These are phyloP conservation scores for Pseudeuparius sepicola DNA, from an alignment of 2,888 invertebrate genomes.

Conservation along the genomic window DNA sequence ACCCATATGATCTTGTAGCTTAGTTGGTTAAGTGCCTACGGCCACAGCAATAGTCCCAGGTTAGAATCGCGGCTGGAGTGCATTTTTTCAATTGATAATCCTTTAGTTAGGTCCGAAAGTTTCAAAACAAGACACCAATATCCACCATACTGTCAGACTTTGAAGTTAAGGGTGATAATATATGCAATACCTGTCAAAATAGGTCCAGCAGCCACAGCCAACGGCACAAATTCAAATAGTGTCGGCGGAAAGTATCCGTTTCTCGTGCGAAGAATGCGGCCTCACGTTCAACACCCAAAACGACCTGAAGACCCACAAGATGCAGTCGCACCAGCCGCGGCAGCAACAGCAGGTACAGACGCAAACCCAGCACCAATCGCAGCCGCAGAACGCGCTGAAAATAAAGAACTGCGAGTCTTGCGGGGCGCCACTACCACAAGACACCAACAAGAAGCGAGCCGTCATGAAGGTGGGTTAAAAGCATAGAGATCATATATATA, in stretches of 20 bases:
- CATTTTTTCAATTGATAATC: no score
- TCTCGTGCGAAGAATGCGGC: slow-evolving; percentile 39
- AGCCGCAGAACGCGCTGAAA: slow-evolving; percentile 35
- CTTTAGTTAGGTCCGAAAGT: not conserved
- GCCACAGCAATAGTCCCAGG: no score
- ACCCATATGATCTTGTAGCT: no score
- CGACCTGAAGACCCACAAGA: slow-evolving; percentile 39
- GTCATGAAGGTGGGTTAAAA: slow-evolving; percentile 35
- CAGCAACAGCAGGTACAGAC: slow-evolving; percentile 40
- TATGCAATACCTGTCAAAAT: slow-evolving; percentile 4
- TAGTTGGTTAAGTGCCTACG: no score
- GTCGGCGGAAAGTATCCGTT: slow-evolving; percentile 43
- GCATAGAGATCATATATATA: not conserved
- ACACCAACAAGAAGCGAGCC: slow-evolving; percentile 39
- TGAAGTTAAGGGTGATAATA: no score
- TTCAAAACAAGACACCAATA: slow-evolving; percentile 1
- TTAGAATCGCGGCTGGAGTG: no score
- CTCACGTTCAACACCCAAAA: slow-evolving; percentile 37
- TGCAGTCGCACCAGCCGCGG: slow-evolving; percentile 39
- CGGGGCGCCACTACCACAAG: slow-evolving; percentile 38
- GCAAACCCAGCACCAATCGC: slow-evolving; percentile 34
- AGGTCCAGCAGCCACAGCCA: slow-evolving; percentile 36
- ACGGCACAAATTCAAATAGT: slow-evolving; percentile 50
- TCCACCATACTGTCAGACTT: no score
- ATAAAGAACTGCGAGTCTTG: slow-evolving; percentile 40